Conservation (phyloP, 2,888 invertebrate species). For the Deilephila elpenor region DNA sequence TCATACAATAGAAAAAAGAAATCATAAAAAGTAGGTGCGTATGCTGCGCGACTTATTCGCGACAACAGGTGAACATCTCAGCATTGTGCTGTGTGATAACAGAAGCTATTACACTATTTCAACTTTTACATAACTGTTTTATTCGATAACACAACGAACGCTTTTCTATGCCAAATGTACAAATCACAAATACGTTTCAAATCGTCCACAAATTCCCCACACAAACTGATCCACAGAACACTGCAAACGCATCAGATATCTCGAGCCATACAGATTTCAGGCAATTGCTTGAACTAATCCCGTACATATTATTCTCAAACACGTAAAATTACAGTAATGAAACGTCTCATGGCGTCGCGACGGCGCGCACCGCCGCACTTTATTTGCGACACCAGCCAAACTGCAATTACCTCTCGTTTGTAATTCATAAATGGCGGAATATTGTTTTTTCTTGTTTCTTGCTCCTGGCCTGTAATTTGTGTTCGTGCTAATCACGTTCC, state of each 20-base stretch:
- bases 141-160: too few species aligned
- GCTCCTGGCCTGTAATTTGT: neutral
- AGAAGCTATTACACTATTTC: too few species aligned
- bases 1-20: too few species aligned
- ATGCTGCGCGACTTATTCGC: too few species aligned
- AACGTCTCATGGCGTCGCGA: constrained; percentile 22
- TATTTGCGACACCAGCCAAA: neutral
- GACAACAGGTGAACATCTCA: too few species aligned
- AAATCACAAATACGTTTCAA: neutral
- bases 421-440: neutral
- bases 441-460: neutral
- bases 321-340: constrained; percentile 35
- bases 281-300: constrained; percentile 7
- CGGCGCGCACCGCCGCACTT: neutral
- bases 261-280: neutral
- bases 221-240: neutral
- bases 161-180: too few species aligned
- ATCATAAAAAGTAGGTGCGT: too few species aligned
- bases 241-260: neutral
- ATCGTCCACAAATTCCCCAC: neutral
- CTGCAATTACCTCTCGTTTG: neutral
- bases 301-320: constrained; percentile 13
- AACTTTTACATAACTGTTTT: too few species aligned
- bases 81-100: too few species aligned
- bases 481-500: neutral